Conservation (phyloP, 2,797 vertebrate genomes). For the Ciconia nigra region DNA sequence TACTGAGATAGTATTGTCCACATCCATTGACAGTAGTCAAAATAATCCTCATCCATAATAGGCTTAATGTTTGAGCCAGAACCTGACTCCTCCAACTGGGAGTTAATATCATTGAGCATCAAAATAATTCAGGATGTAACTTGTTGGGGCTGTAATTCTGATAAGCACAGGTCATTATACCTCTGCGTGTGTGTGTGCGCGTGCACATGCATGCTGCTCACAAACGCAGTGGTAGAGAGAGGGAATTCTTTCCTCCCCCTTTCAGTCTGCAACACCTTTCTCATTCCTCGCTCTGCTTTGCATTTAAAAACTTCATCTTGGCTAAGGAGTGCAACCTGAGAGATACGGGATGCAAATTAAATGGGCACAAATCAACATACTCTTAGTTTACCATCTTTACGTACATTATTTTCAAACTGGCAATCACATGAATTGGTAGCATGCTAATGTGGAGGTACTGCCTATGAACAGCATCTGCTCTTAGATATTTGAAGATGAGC, state of each 20-base stretch:
- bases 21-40: neutral
- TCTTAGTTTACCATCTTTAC: neutral
- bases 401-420: neutral
- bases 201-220: neutral
- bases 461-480: neutral
- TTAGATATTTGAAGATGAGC: neutral
- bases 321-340: neutral
- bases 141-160: neutral
- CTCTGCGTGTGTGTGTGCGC: neutral
- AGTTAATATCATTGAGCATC: neutral
- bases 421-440: neutral
- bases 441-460: neutral
- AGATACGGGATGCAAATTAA: neutral
- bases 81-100: neutral
- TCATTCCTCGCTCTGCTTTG: fast-evolving
- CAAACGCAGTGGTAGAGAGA: neutral
- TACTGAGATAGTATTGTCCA: slow-evolving; percentile 37
- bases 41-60: slow-evolving; percentile 8
- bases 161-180: neutral
- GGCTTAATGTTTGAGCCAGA: neutral
- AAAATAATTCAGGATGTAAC: neutral
- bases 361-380: neutral
- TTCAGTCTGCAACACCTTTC: neutral
- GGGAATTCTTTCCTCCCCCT: neutral
- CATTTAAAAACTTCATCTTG: neutral